These are phyloP conservation scores for Arnoldichthys spilopterus DNA, from an alignment of 2,797 vertebrate species.

Conservation along the genomic window DNA sequence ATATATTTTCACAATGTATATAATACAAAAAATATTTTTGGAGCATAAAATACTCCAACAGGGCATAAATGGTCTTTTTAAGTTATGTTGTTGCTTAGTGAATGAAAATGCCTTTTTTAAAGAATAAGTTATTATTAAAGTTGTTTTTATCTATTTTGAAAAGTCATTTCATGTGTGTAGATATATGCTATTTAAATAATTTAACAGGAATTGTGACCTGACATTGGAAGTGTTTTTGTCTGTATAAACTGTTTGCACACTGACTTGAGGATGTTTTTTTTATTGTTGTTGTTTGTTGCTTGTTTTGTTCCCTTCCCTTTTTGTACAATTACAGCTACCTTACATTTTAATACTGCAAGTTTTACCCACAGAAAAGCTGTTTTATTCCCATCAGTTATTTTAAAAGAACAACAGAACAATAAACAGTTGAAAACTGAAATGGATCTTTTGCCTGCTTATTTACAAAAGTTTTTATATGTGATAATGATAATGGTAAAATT, in stretches of 20 bases:
- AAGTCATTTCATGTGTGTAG: constrained; percentile 94
- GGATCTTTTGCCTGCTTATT: background rate
- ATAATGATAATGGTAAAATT: background rate
- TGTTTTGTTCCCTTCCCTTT: constrained; percentile 59
- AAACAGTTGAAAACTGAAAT: constrained; percentile 77
- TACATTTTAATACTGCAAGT: constrained; percentile 90
- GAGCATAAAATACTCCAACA: constrained; percentile 80
- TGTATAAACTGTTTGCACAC: constrained; percentile 99
- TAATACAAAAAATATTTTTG: constrained; percentile 87
- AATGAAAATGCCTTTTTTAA: constrained; percentile 84
- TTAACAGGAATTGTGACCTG: constrained; percentile 95
- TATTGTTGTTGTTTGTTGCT: constrained; percentile 78
- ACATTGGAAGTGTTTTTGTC: constrained; percentile 93
- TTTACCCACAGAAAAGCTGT: constrained; percentile 83
- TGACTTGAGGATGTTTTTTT: constrained; percentile 90
- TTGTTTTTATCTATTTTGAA: constrained; percentile 85
- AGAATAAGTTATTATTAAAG: constrained; percentile 92
- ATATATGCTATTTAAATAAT: constrained; percentile 99
- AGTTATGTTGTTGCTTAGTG: constrained; percentile 77
- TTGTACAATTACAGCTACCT: constrained; percentile 84
- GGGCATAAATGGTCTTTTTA: constrained; percentile 77
- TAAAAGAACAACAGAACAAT: constrained; percentile 87
- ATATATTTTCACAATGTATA: constrained; percentile 88
- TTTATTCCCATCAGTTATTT: constrained; percentile 87
- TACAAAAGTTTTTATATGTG: too few relatives aligned